phyloP scores from a whole-genome alignment of 53 echinoderm and acorn worm species.

The Antedon mediterranea region DNA sequence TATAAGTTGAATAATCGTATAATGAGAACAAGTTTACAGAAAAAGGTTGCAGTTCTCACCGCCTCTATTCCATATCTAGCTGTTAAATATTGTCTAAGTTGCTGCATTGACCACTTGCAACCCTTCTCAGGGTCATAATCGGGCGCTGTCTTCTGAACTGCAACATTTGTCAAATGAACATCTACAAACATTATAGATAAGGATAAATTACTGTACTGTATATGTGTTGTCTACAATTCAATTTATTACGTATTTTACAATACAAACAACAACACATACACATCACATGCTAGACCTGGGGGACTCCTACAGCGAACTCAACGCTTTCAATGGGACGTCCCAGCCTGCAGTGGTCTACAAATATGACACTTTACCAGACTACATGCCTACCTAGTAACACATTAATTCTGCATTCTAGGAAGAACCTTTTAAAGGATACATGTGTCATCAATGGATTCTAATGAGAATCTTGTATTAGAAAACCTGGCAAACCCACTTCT shows the following conservation, averaged over 20 bases:
- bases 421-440: slow-evolving; percentile 89
- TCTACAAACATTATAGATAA: slow-evolving; percentile 21
- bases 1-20: too few relatives aligned
- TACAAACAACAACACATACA: too few relatives aligned
- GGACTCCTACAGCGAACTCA: too few relatives aligned
- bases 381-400: too few relatives aligned
- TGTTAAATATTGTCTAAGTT: slow-evolving; percentile 75
- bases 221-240: too few relatives aligned
- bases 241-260: too few relatives aligned
- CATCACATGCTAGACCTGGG: too few relatives aligned
- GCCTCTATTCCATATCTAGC: slow-evolving; percentile 76
- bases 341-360: too few relatives aligned
- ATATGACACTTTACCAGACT: too few relatives aligned
- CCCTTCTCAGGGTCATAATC: slow-evolving; percentile 98
- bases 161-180: slow-evolving; percentile 96
- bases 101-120: slow-evolving; percentile 96
- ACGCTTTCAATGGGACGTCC: too few relatives aligned
- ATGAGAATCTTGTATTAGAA: slow-evolving; percentile 81
- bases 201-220: neutral
- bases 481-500: slow-evolving; percentile 93
- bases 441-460: slow-evolving; percentile 92
- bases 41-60: slow-evolving; percentile 22
- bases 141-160: slow-evolving; percentile 96
- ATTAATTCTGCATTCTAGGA: too few relatives aligned
- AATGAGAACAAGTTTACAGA: too few relatives aligned